Evolutionary conservation across 2,797 vertebrate genomes (phyloP).

Genomic region (Meriones psammophilus): DNA sequence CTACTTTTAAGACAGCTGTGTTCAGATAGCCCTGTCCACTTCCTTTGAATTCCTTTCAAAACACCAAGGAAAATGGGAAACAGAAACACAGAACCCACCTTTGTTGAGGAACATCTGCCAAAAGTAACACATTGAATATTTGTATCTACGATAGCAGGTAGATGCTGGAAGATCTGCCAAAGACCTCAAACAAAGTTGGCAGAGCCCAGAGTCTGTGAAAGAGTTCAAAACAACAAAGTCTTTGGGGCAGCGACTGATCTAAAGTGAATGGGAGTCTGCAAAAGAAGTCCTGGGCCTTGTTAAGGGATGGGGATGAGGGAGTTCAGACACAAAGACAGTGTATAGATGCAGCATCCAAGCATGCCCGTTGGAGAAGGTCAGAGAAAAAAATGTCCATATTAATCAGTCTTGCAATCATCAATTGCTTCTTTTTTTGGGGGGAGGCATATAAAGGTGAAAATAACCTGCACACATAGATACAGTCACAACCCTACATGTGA

Average conservation of each 20-base stretch:
- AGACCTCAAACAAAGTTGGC: not conserved
- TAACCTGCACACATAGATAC: not conserved
- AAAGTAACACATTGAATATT: conserved; percentile 40
- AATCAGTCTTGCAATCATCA: not conserved
- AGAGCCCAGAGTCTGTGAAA: conserved; percentile 6
- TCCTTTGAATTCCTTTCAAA: conserved; percentile 51
- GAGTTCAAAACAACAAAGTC: not conserved
- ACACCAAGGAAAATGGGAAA: conserved; percentile 46
- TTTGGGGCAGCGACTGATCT: not conserved
- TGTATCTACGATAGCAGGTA: not conserved
- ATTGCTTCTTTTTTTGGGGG: not conserved
- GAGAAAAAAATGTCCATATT: not conserved
- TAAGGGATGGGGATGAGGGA: not conserved
- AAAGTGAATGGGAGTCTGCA: not conserved
- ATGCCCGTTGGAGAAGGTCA: not conserved
- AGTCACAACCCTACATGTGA: not conserved
- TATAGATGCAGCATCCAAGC: not conserved
- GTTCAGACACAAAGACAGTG: not conserved
- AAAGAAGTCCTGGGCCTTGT: not conserved
- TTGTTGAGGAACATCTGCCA: conserved; percentile 31
- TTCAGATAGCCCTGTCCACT: not conserved
- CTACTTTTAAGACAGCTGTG: conserved; percentile 27
- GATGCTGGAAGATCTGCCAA: conserved; percentile 2
- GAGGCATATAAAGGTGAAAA: conserved; percentile 8
- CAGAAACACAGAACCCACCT: conserved; percentile 29